Evolutionary conservation across 2,797 vertebrate species (phyloP).

Genomic region (Nyctibius grandis): DNA sequence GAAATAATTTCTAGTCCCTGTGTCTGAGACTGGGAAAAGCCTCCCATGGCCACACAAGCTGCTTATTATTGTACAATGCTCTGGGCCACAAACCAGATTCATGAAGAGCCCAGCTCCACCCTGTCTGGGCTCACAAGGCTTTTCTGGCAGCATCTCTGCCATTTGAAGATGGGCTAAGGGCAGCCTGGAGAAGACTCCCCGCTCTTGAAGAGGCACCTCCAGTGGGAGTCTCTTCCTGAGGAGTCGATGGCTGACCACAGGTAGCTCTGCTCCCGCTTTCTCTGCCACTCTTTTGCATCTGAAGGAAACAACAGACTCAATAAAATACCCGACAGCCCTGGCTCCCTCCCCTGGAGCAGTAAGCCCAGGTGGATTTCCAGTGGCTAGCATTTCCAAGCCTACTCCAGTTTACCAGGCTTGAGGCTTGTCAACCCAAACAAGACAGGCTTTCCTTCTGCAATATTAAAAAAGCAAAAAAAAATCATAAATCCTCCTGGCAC

Average conservation of each 20-base stretch:
- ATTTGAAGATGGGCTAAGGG: not conserved
- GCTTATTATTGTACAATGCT: constrained; percentile 45
- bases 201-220: not conserved
- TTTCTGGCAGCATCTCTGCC: constrained; percentile 12
- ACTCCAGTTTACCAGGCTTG: constrained; percentile 2
- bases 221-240: not conserved
- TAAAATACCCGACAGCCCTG: not conserved
- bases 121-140: constrained; percentile 47
- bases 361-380: constrained; percentile 7
- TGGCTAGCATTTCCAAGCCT: not conserved
- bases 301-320: not conserved
- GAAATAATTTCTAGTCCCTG: not conserved
- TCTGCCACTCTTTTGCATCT: not conserved
- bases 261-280: not conserved
- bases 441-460: constrained; percentile 33
- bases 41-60: constrained; percentile 52
- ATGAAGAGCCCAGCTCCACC: constrained; percentile 52
- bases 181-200: not conserved
- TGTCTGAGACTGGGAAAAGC: constrained; percentile 6
- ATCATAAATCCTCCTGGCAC: constrained; percentile 58
- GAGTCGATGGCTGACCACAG: not conserved
- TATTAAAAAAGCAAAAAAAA: constrained; percentile 17
- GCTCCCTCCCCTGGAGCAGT: not conserved
- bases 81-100: constrained; percentile 49
- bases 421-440: constrained; percentile 50